phyloP scores from a whole-genome alignment of 2,113 vertebrate species.

The Tauraco erythrolophus region DNA sequence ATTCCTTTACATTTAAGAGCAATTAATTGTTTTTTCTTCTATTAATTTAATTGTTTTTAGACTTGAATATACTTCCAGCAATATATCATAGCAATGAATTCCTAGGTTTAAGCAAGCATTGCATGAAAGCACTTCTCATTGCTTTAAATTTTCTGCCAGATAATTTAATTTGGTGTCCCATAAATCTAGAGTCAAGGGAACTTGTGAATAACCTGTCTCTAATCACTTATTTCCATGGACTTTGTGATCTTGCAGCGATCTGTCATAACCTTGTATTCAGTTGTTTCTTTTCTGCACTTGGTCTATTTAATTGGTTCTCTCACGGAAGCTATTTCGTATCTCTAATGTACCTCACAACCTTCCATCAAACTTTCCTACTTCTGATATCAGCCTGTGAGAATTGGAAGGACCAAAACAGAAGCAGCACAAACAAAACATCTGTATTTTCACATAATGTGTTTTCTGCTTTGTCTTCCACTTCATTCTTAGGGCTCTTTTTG shows the following conservation, averaged over 20 bases:
- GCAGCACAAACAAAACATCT: neutral
- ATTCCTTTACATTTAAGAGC: neutral
- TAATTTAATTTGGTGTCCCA: neutral
- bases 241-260: neutral
- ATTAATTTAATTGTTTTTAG: neutral
- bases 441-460: neutral
- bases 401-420: neutral
- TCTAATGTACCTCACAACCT: neutral
- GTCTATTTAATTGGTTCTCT: neutral
- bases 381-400: neutral
- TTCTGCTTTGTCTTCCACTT: neutral
- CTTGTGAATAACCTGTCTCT: neutral
- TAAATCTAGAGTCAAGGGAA: neutral
- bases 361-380: neutral
- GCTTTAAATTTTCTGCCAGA: constrained; percentile 24
- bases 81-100: neutral
- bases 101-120: neutral
- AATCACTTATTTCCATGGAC: neutral
- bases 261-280: neutral
- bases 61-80: neutral
- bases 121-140: neutral
- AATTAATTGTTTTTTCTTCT: neutral
- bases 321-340: neutral
- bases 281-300: neutral
- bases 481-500: neutral